Percentiles rank a stretch among this genome's conserved stretches.
Conservation (phyloP, 2,888 invertebrate genomes). For the Podabrus alpinus region DNA sequence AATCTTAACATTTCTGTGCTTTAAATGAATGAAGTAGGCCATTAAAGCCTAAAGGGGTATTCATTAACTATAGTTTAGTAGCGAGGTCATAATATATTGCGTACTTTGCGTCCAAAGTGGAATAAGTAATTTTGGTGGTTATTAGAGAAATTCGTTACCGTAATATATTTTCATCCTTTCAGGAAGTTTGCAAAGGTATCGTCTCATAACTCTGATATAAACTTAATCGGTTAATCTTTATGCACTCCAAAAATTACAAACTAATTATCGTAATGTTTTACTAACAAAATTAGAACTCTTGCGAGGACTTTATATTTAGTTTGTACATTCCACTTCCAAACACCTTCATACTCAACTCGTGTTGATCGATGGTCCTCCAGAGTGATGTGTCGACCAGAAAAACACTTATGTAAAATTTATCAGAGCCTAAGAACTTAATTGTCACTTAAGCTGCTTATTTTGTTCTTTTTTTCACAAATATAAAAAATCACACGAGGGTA, state of each 20-base stretch:
- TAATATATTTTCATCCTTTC: constrained; percentile 4
- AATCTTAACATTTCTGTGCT: constrained; percentile 10
- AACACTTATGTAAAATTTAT: constrained; percentile 8
- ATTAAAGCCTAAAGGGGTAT: constrained; percentile 16
- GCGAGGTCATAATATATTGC: constrained; percentile 12
- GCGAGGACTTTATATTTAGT: constrained; percentile 11
- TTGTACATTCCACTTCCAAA: constrained; percentile 1
- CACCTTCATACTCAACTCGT: constrained; percentile 6
- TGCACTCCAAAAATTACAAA: not conserved
- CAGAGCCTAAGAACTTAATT: not conserved
- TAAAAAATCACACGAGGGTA: too few relatives aligned
- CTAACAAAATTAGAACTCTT: constrained; percentile 7
- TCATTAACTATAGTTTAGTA: constrained; percentile 14
- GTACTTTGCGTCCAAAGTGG: constrained; percentile 12
- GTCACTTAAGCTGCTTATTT: not conserved
- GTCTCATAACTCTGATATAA: not conserved
- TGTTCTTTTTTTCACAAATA: not conserved
- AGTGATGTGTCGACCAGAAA: constrained; percentile 9
- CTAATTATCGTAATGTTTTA: not conserved
- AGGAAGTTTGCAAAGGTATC: constrained; percentile 1
- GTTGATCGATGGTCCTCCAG: constrained; percentile 22
- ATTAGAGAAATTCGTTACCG: constrained; percentile 7
- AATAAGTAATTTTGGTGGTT: constrained; percentile 14
- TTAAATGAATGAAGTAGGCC: constrained; percentile 15
- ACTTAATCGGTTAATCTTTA: not conserved